A percentile compares a stretch with the other conserved stretches of the same genome.
These are phyloP conservation scores for Colletes collaris DNA, from an alignment of 2,888 invertebrate genomes.

Conservation along the genomic window DNA sequence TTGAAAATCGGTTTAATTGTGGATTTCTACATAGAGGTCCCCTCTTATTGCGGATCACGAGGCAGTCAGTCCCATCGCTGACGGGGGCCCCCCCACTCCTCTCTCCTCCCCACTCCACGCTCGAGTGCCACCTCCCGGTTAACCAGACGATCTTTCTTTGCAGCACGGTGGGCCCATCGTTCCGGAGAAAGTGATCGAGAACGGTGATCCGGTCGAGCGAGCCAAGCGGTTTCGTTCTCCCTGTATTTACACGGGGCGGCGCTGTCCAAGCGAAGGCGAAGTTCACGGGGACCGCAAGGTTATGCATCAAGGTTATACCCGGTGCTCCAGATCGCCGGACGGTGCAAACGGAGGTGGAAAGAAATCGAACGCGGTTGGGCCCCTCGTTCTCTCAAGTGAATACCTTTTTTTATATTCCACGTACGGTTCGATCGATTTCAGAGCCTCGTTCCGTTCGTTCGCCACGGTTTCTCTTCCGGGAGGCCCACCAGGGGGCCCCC, in stretches of 20 bases:
- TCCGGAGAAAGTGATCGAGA: slow-evolving; percentile 81
- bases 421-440: slow-evolving; percentile 13
- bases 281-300: slow-evolving; percentile 79
- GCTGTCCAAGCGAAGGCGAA: slow-evolving; percentile 64
- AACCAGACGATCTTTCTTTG: slow-evolving; percentile 48
- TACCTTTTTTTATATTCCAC: neutral
- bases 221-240: slow-evolving; percentile 50
- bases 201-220: slow-evolving; percentile 64
- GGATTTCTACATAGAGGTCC: too few relatives aligned
- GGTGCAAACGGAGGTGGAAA: neutral
- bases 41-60: neutral
- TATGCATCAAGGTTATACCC: slow-evolving; percentile 78
- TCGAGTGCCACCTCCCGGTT: slow-evolving; percentile 37
- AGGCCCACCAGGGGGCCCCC: neutral
- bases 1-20: too few relatives aligned
- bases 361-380: slow-evolving; percentile 16
- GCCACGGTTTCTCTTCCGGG: slow-evolving; percentile 44
- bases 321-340: slow-evolving; percentile 66
- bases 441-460: neutral
- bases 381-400: too few relatives aligned
- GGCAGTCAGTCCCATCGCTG: slow-evolving; percentile 41
- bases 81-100: neutral
- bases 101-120: slow-evolving; percentile 9
- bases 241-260: slow-evolving; percentile 36
- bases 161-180: slow-evolving; percentile 58